A percentile compares a stretch with the other conserved stretches of the same genome.
These are phyloP conservation scores for Diorhabda carinulata DNA, from an alignment of 1,140 invertebrate genomes.

Conservation along the genomic window DNA sequence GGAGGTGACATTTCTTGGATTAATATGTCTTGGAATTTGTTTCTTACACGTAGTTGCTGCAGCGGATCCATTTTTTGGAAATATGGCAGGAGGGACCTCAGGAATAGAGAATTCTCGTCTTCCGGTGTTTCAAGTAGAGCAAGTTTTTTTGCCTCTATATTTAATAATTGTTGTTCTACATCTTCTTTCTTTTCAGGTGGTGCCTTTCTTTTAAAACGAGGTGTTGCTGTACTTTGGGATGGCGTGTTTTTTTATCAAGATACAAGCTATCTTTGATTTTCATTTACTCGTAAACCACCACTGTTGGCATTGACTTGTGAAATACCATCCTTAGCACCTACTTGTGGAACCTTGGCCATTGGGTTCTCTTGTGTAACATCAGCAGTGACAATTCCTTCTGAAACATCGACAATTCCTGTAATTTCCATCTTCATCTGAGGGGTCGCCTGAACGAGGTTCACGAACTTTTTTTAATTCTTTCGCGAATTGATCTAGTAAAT, in stretches of 20 bases:
- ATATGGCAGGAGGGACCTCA: background rate
- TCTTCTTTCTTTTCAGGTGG: background rate
- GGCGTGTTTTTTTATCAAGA: background rate
- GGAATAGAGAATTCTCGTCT: background rate
- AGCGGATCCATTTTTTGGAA: background rate
- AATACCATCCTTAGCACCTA: too few relatives aligned
- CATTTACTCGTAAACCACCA: too few relatives aligned
- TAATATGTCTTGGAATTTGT: background rate
- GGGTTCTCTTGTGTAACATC: too few relatives aligned
- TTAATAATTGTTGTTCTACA: background rate
- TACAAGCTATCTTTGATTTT: too few relatives aligned
- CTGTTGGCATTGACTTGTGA: too few relatives aligned
- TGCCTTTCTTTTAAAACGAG: background rate
- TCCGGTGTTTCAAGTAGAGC: background rate
- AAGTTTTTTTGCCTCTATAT: background rate
- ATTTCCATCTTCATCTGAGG: background rate
- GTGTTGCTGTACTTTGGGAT: background rate
- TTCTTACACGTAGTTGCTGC: slow-evolving; percentile 3
- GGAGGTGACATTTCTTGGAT: too few relatives aligned
- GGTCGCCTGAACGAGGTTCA: slow-evolving; percentile 9
- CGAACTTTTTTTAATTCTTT: background rate
- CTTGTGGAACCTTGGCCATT: too few relatives aligned
- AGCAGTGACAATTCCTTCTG: too few relatives aligned
- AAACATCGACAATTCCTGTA: background rate
- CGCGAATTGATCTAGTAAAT: slow-evolving; percentile 43